Conservation (phyloP, 2,797 vertebrate genomes). For the Masticophis lateralis region DNA sequence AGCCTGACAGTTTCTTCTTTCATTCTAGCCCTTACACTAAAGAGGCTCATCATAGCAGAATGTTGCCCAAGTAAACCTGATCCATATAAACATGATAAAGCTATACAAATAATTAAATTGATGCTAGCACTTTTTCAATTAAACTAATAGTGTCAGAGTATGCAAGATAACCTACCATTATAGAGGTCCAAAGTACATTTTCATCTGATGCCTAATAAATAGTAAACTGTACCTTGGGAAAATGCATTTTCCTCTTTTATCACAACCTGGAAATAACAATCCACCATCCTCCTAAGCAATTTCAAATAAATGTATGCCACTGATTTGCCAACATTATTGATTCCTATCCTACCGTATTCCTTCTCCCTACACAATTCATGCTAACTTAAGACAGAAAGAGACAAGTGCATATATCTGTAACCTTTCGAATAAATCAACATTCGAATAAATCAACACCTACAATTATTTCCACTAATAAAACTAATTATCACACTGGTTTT, state of each 20-base stretch:
- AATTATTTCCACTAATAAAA: not conserved
- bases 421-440: not conserved
- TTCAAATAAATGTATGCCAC: not conserved
- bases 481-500: not conserved
- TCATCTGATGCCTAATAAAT: not conserved
- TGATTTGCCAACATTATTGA: not conserved
- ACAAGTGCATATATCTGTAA: not conserved
- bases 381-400: not conserved
- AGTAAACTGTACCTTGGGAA: not conserved
- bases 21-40: not conserved
- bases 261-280: not conserved
- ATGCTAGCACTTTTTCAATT: not conserved
- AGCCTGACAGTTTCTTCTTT: not conserved
- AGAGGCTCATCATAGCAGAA: not conserved
- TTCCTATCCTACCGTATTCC: not conserved
- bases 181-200: not conserved
- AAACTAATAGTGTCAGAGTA: not conserved
- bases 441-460: not conserved
- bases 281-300: not conserved
- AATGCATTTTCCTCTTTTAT: not conserved
- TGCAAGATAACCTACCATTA: not conserved
- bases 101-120: not conserved
- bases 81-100: not conserved
- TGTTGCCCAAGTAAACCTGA: not conserved
- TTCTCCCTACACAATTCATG: not conserved